phyloP scores from a whole-genome alignment of 2,797 vertebrate species.

The Pampus argenteus region DNA sequence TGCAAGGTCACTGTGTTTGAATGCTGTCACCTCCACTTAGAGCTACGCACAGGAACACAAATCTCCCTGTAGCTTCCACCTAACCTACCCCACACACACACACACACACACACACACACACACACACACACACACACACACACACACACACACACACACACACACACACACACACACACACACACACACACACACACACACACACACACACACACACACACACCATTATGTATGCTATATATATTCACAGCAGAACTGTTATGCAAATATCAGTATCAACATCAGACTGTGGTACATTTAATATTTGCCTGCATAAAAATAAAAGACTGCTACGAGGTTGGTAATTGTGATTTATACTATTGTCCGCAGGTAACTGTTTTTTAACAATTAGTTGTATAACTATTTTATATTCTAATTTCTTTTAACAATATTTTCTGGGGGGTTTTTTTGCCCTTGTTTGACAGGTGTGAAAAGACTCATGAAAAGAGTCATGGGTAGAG shows the following conservation, averaged over 20 bases:
- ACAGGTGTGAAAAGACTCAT: no score
- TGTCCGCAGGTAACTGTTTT: not conserved
- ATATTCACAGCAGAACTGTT: constrained; percentile 13
- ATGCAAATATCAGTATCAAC: constrained; percentile 14
- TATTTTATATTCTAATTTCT: not conserved
- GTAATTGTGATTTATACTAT: not conserved
- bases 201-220: no score
- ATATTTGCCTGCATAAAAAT: not conserved
- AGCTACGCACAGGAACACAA: constrained; percentile 42
- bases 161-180: no score
- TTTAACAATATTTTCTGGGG: not conserved
- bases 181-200: no score
- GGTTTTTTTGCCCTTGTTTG: no score
- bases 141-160: no score
- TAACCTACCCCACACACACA: constrained; percentile 35
- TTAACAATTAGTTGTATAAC: not conserved
- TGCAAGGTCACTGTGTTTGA: constrained; percentile 76
- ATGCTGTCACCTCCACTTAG: constrained; percentile 86
- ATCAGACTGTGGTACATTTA: not conserved
- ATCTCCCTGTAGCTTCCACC: constrained; percentile 53
- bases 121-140: no score
- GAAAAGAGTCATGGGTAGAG: no score
- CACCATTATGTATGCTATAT: not conserved
- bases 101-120: no score
- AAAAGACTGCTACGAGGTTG: not conserved